These are phyloP conservation scores for Thamnophis sirtalis DNA, from an alignment of 2,113 vertebrate genomes.

Conservation along the genomic window DNA sequence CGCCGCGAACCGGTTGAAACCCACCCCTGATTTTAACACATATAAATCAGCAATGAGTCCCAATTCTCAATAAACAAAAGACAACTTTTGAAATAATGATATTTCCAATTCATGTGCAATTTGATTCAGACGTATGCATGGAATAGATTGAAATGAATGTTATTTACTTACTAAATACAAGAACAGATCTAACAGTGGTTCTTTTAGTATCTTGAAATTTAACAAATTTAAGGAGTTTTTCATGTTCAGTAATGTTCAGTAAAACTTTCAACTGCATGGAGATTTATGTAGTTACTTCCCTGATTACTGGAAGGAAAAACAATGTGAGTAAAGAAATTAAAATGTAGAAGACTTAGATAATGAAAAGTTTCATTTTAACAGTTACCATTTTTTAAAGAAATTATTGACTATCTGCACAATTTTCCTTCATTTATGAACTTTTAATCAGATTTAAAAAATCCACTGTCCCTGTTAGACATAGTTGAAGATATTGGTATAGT, in stretches of 20 bases:
- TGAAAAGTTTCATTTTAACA: not conserved
- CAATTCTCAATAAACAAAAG: not conserved
- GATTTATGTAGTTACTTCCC: not conserved
- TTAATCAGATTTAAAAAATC: not conserved
- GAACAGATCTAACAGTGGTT: not conserved
- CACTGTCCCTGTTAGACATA: not conserved
- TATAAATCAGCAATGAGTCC: not conserved
- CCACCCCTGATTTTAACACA: not conserved
- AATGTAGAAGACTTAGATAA: not conserved
- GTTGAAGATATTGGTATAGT: not conserved
- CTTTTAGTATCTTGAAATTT: not conserved
- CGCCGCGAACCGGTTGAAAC: too few species aligned
- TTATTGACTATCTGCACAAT: not conserved
- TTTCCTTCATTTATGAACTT: not conserved
- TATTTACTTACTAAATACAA: not conserved
- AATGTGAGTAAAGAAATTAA: not conserved
- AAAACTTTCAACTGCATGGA: not conserved
- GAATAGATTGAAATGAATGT: not conserved
- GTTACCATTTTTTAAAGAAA: not conserved
- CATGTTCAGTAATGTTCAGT: not conserved
- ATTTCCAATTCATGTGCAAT: not conserved
- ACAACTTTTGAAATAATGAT: rapidly evolving
- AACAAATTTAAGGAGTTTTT: not conserved
- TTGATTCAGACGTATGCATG: not conserved
- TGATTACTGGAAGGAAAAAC: not conserved